A percentile compares a stretch with the other conserved stretches of the same genome.
These are phyloP conservation scores for Platycnemis pennipes DNA, from an alignment of 2,888 invertebrate genomes.

Conservation along the genomic window DNA sequence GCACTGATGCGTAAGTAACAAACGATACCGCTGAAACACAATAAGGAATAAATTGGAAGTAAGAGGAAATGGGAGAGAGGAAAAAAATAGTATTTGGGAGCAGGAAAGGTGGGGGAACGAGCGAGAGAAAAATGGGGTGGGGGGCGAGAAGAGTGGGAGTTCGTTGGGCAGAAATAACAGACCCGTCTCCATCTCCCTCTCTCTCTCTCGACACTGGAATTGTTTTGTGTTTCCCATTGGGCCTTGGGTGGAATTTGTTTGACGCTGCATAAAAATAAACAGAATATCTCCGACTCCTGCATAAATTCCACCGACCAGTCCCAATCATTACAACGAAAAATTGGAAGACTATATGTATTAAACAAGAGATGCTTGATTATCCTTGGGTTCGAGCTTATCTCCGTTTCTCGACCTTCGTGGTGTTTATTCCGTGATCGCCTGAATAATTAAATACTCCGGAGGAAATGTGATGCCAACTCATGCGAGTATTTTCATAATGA, in stretches of 20 bases:
- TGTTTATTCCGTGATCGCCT: slow-evolving; percentile 57
- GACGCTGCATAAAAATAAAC: slow-evolving; percentile 68
- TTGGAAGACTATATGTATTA: slow-evolving; percentile 61
- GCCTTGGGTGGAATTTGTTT: slow-evolving; percentile 59
- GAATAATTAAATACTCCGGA: slow-evolving; percentile 62
- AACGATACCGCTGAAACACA: not conserved
- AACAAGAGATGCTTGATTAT: slow-evolving; percentile 55
- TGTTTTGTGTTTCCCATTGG: slow-evolving; percentile 55
- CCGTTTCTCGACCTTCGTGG: not conserved
- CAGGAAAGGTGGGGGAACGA: too few relatives aligned
- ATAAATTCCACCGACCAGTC: slow-evolving; percentile 47
- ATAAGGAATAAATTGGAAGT: not conserved
- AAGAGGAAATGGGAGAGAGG: not conserved
- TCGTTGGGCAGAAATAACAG: not conserved
- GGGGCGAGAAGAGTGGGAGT: not conserved
- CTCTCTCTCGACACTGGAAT: slow-evolving; percentile 44
- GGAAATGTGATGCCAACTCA: slow-evolving; percentile 62
- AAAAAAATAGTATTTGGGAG: too few relatives aligned
- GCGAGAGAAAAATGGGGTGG: not conserved
- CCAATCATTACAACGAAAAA: slow-evolving; percentile 61
- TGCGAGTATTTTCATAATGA: slow-evolving; percentile 66
- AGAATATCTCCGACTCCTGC: slow-evolving; percentile 16
- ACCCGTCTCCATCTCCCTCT: not conserved
- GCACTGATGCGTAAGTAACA: not conserved
- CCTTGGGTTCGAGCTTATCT: slow-evolving; percentile 39